Evolutionary conservation across 2,113 vertebrate species (phyloP), one percentile per base, ranked within the genome.

Genomic region (Mobula birostris): DNA sequence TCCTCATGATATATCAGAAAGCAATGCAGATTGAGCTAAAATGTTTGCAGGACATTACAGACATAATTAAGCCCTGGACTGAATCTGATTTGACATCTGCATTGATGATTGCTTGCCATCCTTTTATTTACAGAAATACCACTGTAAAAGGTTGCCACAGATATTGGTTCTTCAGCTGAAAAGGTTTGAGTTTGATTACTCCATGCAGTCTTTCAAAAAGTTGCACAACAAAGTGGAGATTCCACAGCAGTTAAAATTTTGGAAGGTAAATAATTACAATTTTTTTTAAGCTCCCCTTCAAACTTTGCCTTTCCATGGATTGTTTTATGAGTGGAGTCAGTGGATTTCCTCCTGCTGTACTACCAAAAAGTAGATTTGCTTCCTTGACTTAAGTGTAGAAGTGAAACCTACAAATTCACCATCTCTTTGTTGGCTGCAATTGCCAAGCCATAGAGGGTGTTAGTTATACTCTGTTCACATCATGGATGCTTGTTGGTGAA

Each of bases 101-200:
- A 88, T 63, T 61, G 29, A 27, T 63, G 27, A 5, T 88, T n/a
- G 83, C 11, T 29, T 88, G 83, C 27, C 8, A 24, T 21, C 21
- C 32, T 72, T 40, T 48, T 72, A 36, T 72, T 92, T 92, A 56
- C 90, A 92, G 90, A 48, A 7, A 48, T 92, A 74, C 68, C 72
- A 72, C 14, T 92, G 70, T 72, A n/a, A 92, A 92, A 72, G 32
- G 15, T 36, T 92, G 66, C 90, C 90, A 48, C 68, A 92, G 32
- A 27, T 92, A 92, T 7, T 92, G 66, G 68, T 61, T 92, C 66
- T 92, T 66, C 66, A 72, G 63, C 32, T 92, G 68, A 92, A 92
- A 92, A 92, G 90, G 72, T 92, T 92, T 92, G 90, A 92, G 15
- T 40, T 92, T 92, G 68, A 92, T 32, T 24, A 27, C 40, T 21